Evolutionary conservation across 2,888 invertebrate genomes (phyloP).

Genomic region (Diploptera punctata): DNA sequence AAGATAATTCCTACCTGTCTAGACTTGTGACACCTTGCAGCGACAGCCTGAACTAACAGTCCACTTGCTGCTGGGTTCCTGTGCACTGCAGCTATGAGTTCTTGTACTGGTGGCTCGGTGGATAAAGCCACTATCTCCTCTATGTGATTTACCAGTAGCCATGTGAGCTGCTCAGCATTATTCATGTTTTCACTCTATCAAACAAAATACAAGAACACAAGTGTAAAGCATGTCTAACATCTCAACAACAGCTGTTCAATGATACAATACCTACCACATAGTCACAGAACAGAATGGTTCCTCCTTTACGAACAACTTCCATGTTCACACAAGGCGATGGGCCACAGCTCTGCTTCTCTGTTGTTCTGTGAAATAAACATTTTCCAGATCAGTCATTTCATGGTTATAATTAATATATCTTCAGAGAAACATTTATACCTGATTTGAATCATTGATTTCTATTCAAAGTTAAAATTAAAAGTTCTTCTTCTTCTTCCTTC

Average conservation of each 20-base stretch:
- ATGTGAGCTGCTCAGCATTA: slow-evolving; percentile 75
- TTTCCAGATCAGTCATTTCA: no score
- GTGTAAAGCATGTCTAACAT: neutral
- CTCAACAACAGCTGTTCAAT: no score
- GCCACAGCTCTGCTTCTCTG: slow-evolving; percentile 42
- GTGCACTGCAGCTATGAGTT: slow-evolving; percentile 67
- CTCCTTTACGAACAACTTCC: slow-evolving; percentile 70
- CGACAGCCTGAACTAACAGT: slow-evolving; percentile 73
- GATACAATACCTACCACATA: slow-evolving; percentile 68
- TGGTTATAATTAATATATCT: no score
- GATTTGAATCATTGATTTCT: no score
- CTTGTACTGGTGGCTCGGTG: slow-evolving; percentile 69
- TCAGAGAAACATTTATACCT: no score
- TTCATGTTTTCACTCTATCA: slow-evolving; percentile 70
- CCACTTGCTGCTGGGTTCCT: slow-evolving; percentile 71
- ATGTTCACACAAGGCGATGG: slow-evolving; percentile 57
- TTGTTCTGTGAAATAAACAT: no score
- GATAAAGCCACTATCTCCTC: slow-evolving; percentile 69
- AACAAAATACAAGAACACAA: slow-evolving; percentile 10
- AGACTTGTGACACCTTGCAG: slow-evolving; percentile 66
- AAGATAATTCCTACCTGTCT: slow-evolving; percentile 60
- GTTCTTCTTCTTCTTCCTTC: no score
- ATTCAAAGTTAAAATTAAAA: no score
- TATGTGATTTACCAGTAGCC: slow-evolving; percentile 77
- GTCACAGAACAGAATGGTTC: slow-evolving; percentile 77